A percentile compares a stretch with the other conserved stretches of the same genome.
These are phyloP conservation scores for Dascillus cervinus DNA, from an alignment of 2,888 invertebrate genomes.

Conservation along the genomic window DNA sequence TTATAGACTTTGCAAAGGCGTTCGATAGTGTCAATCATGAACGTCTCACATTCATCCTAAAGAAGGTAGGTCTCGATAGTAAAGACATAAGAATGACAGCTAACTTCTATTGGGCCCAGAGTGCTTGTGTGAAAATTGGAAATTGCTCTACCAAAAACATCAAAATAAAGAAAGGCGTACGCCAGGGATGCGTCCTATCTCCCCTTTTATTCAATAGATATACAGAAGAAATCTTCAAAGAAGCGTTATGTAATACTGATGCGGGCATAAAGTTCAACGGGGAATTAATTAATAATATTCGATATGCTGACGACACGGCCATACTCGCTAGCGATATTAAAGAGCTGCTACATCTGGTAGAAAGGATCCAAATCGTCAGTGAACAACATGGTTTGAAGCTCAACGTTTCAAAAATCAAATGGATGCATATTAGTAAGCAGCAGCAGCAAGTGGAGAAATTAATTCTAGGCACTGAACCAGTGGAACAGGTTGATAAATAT, in stretches of 20 bases:
- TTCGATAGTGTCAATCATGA: slow-evolving; percentile 11
- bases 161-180: slow-evolving; percentile 3
- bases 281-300: background rate
- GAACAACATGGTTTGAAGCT: too few relatives aligned
- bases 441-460: too few relatives aligned
- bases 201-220: slow-evolving; percentile 3
- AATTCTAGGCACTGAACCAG: too few relatives aligned
- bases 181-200: slow-evolving; percentile 4
- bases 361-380: too few relatives aligned
- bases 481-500: too few relatives aligned
- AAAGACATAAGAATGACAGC: slow-evolving; percentile 3
- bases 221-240: slow-evolving; percentile 2
- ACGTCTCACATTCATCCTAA: slow-evolving; percentile 9
- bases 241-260: background rate
- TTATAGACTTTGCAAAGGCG: slow-evolving; percentile 11
- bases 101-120: slow-evolving; percentile 6
- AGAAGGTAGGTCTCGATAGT: slow-evolving; percentile 5
- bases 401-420: too few relatives aligned
- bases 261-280: slow-evolving; percentile 2
- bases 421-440: too few relatives aligned
- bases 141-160: slow-evolving; percentile 1
- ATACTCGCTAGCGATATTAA: too few relatives aligned
- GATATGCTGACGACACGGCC: slow-evolving; percentile 5
- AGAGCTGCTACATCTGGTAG: too few relatives aligned
- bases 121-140: slow-evolving; percentile 1